Base-by-base conservation (phyloP, 2,797 vertebrate genomes). In the Fistularia commersonii region DNA sequence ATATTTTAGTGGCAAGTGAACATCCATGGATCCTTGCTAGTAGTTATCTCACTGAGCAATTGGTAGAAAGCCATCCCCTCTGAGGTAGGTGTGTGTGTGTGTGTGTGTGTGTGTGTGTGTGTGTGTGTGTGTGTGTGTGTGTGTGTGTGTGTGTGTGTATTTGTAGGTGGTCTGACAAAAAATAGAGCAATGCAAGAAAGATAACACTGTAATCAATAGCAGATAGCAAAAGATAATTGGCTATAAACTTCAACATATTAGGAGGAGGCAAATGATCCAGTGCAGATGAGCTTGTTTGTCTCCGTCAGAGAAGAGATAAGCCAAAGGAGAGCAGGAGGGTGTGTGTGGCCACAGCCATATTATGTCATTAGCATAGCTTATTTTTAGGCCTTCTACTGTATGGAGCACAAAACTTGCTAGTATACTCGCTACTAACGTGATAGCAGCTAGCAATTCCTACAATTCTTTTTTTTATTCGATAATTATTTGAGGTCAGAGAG, bases 131-230 rank as follows among this genome's bases (percentile, higher is more conserved):
- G 23, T 23, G 23, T 23, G 23, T 23, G 23, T 23, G 23, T 23
- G 23, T 23, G 23, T 23, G 23, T 23, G 23, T 23, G 23, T 23
- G 23, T 23, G 23, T 23, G 23, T 23, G 23, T 23, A 4, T 23
- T 2, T 23, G 23, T 23, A 4, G 2, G 23, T 23, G 23, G 2
- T n/a, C n/a, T n/a, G n/a, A n/a, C 83, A 74, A 84, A 83, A 87
- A 89, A 86, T 89, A 87, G 88, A 89, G 86, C 81, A 87, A 87
- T 81, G 76, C 71, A 74, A 83, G 80, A 80, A 81, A 87, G 86
- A 90, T 89, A 88, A 82, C 88, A 77, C 72, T 81, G 83, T 87
- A 88, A 93, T 91, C 89, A 85, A 91, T 90, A 92, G 83, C 74
- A 77, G 73, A 87, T 88, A 71, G 70, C 69, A 54, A 79, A 82